These are phyloP conservation scores for Pegoplata infirma DNA, from an alignment of 2,888 invertebrate species.

Conservation along the genomic window DNA sequence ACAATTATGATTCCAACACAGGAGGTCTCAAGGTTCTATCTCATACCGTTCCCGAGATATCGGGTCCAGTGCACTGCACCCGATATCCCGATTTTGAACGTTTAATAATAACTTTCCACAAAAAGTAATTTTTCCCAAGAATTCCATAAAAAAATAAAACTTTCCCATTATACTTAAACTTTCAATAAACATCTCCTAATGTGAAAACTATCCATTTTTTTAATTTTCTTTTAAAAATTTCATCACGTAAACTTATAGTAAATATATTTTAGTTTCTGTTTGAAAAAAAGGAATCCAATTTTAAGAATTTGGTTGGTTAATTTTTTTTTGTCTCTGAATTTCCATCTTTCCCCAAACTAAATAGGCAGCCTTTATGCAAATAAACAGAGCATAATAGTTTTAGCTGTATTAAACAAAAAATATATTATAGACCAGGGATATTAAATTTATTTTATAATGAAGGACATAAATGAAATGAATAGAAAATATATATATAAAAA, in stretches of 20 bases:
- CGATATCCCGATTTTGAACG: too few species aligned
- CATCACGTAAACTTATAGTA: neutral
- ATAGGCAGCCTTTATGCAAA: conserved; percentile 49
- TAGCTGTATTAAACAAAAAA: conserved; percentile 7
- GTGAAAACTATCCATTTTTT: too few species aligned
- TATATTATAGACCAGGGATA: conserved; percentile 12
- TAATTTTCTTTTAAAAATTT: neutral
- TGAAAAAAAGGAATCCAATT: conserved; percentile 5
- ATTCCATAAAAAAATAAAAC: neutral
- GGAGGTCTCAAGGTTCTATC: too few species aligned
- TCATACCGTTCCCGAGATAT: too few species aligned
- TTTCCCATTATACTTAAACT: neutral
- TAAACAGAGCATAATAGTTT: conserved; percentile 56
- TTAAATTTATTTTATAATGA: conserved; percentile 46
- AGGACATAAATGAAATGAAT: conserved; percentile 49
- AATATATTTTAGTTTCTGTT: neutral
- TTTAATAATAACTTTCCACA: too few species aligned
- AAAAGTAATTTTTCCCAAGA: neutral
- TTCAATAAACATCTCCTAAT: neutral
- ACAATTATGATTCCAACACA: too few species aligned
- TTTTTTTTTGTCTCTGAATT: neutral
- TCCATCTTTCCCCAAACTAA: neutral
- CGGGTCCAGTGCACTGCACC: too few species aligned
- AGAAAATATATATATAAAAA: conserved; percentile 13
- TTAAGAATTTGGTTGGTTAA: neutral